phyloP scores from a whole-genome alignment of 1,140 invertebrate genomes.

The Paraescarpia echinospica region DNA sequence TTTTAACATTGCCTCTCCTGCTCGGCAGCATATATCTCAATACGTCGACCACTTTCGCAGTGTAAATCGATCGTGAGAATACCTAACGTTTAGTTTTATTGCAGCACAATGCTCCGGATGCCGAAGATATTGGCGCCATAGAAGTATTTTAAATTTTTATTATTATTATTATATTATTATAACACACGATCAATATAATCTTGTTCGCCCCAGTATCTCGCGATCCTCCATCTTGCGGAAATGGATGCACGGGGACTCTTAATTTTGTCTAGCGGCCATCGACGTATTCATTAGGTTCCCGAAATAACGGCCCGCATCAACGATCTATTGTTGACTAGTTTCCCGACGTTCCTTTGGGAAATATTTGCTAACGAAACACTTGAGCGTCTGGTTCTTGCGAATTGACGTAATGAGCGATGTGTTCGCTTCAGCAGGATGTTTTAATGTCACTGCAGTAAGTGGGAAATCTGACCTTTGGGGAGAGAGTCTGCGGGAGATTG shows the following conservation, averaged over 20 bases:
- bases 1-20: too few relatives aligned
- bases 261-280: background rate
- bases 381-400: background rate
- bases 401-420: background rate
- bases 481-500: background rate
- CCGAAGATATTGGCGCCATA: too few relatives aligned
- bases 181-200: background rate
- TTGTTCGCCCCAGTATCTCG: background rate
- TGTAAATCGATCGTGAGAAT: too few relatives aligned
- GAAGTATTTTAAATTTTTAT: too few relatives aligned
- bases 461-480: background rate
- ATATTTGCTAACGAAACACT: background rate
- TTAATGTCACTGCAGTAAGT: background rate
- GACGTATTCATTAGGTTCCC: background rate
- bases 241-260: background rate
- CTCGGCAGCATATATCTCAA: too few relatives aligned
- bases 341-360: background rate
- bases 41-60: too few relatives aligned
- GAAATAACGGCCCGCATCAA: background rate
- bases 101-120: too few relatives aligned
- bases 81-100: too few relatives aligned
- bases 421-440: background rate
- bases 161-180: too few relatives aligned
- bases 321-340: background rate
- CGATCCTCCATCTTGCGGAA: background rate